Evolutionary conservation across 2,888 invertebrate genomes (phyloP), one percentile per base, ranked within the genome.

Genomic region (Atethmia centrago): DNA sequence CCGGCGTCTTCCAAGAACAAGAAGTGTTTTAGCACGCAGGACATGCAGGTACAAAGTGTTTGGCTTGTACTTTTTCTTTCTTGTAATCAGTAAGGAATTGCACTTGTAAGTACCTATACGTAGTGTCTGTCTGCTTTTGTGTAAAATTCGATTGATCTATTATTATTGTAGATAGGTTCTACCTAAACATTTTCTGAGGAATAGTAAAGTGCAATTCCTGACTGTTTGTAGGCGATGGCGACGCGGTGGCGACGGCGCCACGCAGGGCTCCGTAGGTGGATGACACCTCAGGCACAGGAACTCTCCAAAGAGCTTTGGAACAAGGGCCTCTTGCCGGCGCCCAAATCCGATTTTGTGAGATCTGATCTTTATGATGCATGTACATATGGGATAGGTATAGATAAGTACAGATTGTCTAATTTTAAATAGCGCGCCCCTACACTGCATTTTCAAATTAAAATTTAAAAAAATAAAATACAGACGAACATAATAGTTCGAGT

Each of bases 191-290:
- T 56, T 76, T 72, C 66, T 42, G 61, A 70, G 55, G 53, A 70
- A 70, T 42, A 78, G 74, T 79, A 79, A 90, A 92, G 93, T 93
- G 93, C 94, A 93, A 93, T 94, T 94, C 93, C 93, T 94, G 88
- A 87, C 92, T 94, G 92, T 91, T 92, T 88, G 85, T 92, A 94
- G 94, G 86, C 76, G 66, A 51, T 81, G 83, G 85, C 83, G 83
- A 72, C 75, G 80, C 88, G 87, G 59, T 78, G 78, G 80, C 89
- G 88, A 28, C 88, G 88, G 61, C 89, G 90, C 71, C 90, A 88
- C 25, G 84, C 80, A 47, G 86, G 74, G 14, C 88, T 92, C 65
- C 92, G 88, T 40, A 88, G 84, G 79, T 95, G 95, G 95, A 95
- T 95, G 95, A 90, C 93, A 47, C 93, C 94, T 51, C 88, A 90